Evolutionary conservation across 2,888 invertebrate genomes (phyloP).

Genomic region (Drosophila histrio): DNA sequence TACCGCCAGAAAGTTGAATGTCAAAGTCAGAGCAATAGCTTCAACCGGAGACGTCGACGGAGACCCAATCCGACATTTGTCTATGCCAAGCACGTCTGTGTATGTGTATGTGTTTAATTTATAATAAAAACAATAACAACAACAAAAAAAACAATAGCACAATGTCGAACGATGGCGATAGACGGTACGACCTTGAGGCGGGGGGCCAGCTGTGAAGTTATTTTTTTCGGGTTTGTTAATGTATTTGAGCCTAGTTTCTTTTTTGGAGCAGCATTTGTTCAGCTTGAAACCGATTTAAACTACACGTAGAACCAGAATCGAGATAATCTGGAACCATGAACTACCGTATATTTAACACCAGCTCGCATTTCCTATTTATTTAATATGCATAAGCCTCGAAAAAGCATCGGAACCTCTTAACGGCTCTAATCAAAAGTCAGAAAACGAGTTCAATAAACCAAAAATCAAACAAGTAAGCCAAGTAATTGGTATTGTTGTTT

Average conservation of each 20-base stretch:
- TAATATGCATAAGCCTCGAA: constrained; percentile 42
- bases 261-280: constrained; percentile 20
- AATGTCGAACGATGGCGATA: constrained; percentile 12
- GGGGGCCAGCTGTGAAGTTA: constrained; percentile 27
- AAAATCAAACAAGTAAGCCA: constrained; percentile 47
- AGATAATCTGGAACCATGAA: constrained; percentile 22
- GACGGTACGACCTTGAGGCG: constrained; percentile 35
- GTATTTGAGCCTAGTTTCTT: constrained; percentile 37
- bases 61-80: constrained; percentile 29
- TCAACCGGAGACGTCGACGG: neutral
- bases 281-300: constrained; percentile 34
- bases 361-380: constrained; percentile 48
- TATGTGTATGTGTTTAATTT: constrained; percentile 7
- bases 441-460: constrained; percentile 73
- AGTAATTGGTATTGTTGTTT: constrained; percentile 36
- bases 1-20: constrained; percentile 67
- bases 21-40: constrained; percentile 59
- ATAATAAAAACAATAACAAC: constrained; percentile 24
- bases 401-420: constrained; percentile 48
- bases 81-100: constrained; percentile 56
- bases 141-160: constrained; percentile 25
- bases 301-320: constrained; percentile 28
- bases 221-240: constrained; percentile 25
- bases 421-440: constrained; percentile 63
- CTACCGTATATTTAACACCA: constrained; percentile 4